Conservation (phyloP, 2,888 invertebrate species). For the Napeogenes sylphis region DNA sequence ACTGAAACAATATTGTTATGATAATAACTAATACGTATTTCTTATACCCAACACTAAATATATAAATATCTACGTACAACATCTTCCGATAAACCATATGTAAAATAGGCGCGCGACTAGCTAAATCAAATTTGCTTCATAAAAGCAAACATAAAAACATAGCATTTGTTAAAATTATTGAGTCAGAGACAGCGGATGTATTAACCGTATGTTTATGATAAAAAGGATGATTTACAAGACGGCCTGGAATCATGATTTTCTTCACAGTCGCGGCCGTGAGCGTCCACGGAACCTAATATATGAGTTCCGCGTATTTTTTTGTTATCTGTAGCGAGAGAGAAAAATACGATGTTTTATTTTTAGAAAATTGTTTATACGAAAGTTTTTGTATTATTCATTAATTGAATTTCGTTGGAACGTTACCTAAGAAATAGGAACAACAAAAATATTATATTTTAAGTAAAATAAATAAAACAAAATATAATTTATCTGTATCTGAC, state of each 20-base stretch:
- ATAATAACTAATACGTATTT: no score
- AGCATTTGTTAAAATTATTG: slow-evolving; percentile 30
- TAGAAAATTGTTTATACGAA: not conserved
- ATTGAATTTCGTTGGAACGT: no score
- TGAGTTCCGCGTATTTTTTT: slow-evolving; percentile 34
- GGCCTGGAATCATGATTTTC: slow-evolving; percentile 31
- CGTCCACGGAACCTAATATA: slow-evolving; percentile 31
- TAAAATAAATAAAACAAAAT: no score
- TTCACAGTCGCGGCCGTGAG: slow-evolving; percentile 23
- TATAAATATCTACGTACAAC: not conserved
- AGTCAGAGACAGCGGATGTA: slow-evolving; percentile 32
- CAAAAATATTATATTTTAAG: no score
- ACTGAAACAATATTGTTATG: no score
- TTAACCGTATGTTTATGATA: slow-evolving; percentile 36
- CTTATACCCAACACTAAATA: no score
- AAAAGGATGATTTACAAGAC: slow-evolving; percentile 36
- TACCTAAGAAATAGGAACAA: no score
- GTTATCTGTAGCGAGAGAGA: slow-evolving; percentile 8
- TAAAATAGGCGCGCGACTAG: not conserved
- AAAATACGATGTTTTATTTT: slow-evolving; percentile 7
- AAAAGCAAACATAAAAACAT: slow-evolving; percentile 10
- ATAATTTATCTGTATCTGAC: no score
- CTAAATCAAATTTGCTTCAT: slow-evolving; percentile 19
- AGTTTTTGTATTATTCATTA: no score
- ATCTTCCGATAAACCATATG: not conserved